Evolutionary conservation across 1,140 invertebrate genomes (phyloP).

Genomic region (Amphibalanus amphitrite): DNA sequence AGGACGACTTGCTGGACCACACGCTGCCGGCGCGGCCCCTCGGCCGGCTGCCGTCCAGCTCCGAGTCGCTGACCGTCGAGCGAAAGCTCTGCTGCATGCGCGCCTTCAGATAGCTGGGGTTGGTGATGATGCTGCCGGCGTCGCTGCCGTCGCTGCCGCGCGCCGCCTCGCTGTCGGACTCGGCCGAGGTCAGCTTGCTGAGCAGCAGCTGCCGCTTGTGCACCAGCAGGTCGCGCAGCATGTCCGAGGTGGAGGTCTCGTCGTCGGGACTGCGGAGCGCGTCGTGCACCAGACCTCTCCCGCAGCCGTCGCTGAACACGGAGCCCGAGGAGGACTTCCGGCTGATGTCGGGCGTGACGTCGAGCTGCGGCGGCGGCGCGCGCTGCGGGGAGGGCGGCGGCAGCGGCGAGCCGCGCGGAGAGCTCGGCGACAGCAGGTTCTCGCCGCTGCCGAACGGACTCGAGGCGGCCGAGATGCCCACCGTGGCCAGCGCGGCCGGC

Average conservation of each 20-base stretch:
- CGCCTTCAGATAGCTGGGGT: constrained; percentile 42
- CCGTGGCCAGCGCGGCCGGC: constrained; percentile 17
- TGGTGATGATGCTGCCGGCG: constrained; percentile 61
- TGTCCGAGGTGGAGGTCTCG: constrained; percentile 32
- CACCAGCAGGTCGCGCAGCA: constrained; percentile 72
- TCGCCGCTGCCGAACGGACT: constrained; percentile 30
- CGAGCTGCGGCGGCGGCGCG: neutral
- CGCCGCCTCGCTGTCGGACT: constrained; percentile 36
- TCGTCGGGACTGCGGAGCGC: constrained; percentile 14
- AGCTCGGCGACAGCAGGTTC: constrained; percentile 19
- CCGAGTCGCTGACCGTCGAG: constrained; percentile 19
- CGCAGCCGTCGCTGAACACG: neutral
- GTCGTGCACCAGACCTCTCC: neutral
- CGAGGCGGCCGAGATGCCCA: constrained; percentile 15
- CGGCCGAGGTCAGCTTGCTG: constrained; percentile 68
- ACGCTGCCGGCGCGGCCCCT: constrained; percentile 47
- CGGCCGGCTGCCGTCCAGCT: constrained; percentile 16
- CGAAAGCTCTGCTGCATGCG: constrained; percentile 26
- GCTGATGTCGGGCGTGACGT: neutral
- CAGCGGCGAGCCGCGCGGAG: neutral
- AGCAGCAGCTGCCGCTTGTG: constrained; percentile 70
- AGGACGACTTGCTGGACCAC: constrained; percentile 80
- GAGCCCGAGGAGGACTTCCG: constrained; percentile 1
- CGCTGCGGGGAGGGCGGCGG: neutral
- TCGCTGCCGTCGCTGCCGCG: constrained; percentile 31